Base-by-base conservation (phyloP, 2,888 invertebrate genomes). In the Ypsolopha scabrella region DNA sequence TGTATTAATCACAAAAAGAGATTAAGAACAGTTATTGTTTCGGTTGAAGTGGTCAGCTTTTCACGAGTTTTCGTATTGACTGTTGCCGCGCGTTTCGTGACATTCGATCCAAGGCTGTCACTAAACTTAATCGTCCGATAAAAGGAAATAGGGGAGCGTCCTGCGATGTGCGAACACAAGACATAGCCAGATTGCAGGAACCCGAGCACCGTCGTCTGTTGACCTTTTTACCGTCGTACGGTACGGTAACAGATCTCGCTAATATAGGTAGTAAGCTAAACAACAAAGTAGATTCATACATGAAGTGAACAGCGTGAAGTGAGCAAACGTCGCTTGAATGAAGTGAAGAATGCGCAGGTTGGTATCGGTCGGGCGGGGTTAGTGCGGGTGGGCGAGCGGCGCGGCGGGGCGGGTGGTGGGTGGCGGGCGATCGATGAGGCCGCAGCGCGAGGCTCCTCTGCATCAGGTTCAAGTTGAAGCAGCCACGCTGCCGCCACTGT, bases 241-340 rank as follows among this genome's bases (percentile, higher is more conserved):
- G 68, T 71, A 67, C 68, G 62, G 62, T 71, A 66, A 66, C 62
- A 72, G 70, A 67, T 70, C 76, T 76, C 70, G 70, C 74, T 77
- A 78, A 76, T 79, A 24, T 24, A 24, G 74, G 68, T 67, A 48
- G 69, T 64, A 70, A 71, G 68, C 74, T 72, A 78, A 78, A 81
- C 76, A 80, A 75, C 73, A 75, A 64, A 65, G 73, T 80, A 80
- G 70, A 74, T 80, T 78, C 80, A 81, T 81, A 80, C 74, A 80
- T 79, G 11, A 71, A 63, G 66, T 65, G 63, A 54, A 50, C 53
- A 52, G 61, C 60, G 70, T 79, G 80, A 83, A 82, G 80, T 81
- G 72, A 80, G 82, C 72, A 64, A 70, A 58, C 60, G 62, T 64
- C 64, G 56, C 63, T 53, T 54, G 57, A 68, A 57, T 53, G 59